Evolutionary conservation across 1,140 invertebrate genomes (phyloP), one percentile per base, ranked within the genome.

Genomic region (Aphaenogaster floridana): DNA sequence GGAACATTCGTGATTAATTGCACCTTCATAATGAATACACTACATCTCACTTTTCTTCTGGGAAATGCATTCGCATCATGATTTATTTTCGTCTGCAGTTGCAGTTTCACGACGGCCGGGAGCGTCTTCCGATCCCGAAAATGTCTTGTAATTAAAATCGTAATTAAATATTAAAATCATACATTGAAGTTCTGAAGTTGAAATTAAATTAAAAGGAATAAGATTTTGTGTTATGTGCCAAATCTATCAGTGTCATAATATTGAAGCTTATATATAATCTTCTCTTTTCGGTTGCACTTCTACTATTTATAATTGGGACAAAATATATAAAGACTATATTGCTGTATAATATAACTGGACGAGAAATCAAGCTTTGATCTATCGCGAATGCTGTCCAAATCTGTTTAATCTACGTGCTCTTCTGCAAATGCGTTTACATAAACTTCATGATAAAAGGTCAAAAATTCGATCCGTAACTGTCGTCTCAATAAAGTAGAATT

Each of bases 1-100:
- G 42, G 21, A 84, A 84, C 69, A 76, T 48, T 50, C 69, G 69
- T 84, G 80, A 84, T 84, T 84, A 84, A 84, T 84, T 71, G 54
- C 54, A 54, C 69, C 54, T 76, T 84, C 28, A 48, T 84, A 74
- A 84, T 76, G 69, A 84, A 74, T 61, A 50, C 45, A 61, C 80
- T 84, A 21, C 52, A 34, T 71, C 52, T 54, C 79, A 39, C 68
- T 50, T 76, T 69, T 42, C 54, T 74, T 69, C 69, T 13, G 80
- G 42, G 69, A 74, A 50, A 84, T 74, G 80, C 42, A 48, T 64
- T 74, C 80, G 80, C 69, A 84, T 50, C 50, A 61, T 74, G 80
- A 50, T 61, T 48, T 50, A 48, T 48, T 76, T 72, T 61, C 13
- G 28, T 42, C 42, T 50, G 42, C 54, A 45, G 48, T 81, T 54